These are phyloP conservation scores for Proales similis DNA, from an alignment of 1,140 invertebrate genomes.

Conservation along the genomic window DNA sequence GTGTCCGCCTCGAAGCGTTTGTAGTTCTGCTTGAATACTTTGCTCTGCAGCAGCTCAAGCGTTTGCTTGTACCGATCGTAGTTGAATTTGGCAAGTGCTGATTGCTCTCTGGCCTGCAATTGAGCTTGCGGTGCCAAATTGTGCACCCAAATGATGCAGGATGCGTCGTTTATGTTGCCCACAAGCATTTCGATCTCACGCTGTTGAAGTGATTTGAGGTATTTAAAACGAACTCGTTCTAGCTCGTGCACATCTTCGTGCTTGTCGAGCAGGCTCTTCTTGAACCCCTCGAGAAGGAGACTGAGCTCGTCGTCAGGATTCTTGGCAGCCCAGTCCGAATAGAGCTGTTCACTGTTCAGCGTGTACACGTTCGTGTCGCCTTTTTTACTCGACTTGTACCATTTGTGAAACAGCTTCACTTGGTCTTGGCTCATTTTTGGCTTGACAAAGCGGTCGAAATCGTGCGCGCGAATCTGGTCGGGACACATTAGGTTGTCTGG, in stretches of 20 bases:
- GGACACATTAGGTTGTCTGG: conserved; percentile 19
- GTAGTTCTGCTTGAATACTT: conserved; percentile 28
- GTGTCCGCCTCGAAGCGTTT: conserved; percentile 2
- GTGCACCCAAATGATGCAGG: conserved; percentile 25
- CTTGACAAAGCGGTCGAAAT: conserved; percentile 1
- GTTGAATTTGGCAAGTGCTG: conserved; percentile 25
- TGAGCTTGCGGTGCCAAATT: not conserved
- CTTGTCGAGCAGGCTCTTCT: not conserved
- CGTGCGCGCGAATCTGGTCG: conserved; percentile 4
- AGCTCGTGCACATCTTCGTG: too few relatives aligned
- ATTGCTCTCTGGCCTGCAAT: not conserved
- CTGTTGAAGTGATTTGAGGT: conserved; percentile 27
- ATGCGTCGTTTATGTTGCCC: not conserved
- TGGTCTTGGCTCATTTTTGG: conserved; percentile 2
- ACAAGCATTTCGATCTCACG: conserved; percentile 32
- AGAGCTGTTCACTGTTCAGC: conserved; percentile 7
- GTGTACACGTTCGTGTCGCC: not conserved
- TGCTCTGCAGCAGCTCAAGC: conserved; percentile 11
- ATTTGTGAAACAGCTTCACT: conserved; percentile 29
- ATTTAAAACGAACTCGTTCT: conserved; percentile 12
- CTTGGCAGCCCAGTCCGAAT: not conserved
- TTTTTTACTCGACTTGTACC: conserved; percentile 12
- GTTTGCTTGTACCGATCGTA: not conserved
- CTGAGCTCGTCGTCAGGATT: not conserved
- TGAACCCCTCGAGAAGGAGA: not conserved